phyloP scores from a whole-genome alignment of 2,888 invertebrate genomes.

The Rhagium mordax region DNA sequence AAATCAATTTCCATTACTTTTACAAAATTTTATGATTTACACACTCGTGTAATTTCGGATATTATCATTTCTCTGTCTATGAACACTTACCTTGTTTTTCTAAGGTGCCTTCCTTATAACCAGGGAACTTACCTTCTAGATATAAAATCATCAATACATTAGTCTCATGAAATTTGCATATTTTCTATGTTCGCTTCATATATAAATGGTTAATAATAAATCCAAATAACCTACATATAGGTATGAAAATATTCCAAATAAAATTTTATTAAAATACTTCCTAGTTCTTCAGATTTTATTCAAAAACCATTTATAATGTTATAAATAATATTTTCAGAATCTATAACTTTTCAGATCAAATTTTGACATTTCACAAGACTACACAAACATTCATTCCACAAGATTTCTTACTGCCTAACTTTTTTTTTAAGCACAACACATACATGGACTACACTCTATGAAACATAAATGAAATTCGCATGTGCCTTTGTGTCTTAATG shows the following conservation, averaged over 20 bases:
- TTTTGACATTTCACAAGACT: slow-evolving; percentile 57
- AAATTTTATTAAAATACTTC: slow-evolving; percentile 21
- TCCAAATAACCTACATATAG: background rate
- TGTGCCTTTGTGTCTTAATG: slow-evolving; percentile 48
- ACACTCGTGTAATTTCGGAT: no score
- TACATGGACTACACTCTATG: slow-evolving; percentile 56
- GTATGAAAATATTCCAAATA: slow-evolving; percentile 11
- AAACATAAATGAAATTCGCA: slow-evolving; percentile 50
- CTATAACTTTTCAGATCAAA: slow-evolving; percentile 56
- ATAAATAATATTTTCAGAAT: slow-evolving; percentile 57
- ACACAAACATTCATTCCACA: slow-evolving; percentile 61
- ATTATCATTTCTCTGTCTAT: no score
- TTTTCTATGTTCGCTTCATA: background rate
- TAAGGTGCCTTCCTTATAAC: background rate
- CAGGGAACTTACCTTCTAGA: background rate
- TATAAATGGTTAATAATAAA: slow-evolving; percentile 15
- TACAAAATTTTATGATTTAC: no score
- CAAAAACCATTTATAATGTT: slow-evolving; percentile 54
- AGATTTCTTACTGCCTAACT: slow-evolving; percentile 55
- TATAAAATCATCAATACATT: background rate
- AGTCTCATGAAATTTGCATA: background rate
- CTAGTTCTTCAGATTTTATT: slow-evolving; percentile 51
- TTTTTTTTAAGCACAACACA: slow-evolving; percentile 60
- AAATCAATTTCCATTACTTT: no score
- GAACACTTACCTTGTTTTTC: background rate